Evolutionary conservation across 2,797 vertebrate genomes (phyloP).

Genomic region (Hoplostethus mediterraneus): DNA sequence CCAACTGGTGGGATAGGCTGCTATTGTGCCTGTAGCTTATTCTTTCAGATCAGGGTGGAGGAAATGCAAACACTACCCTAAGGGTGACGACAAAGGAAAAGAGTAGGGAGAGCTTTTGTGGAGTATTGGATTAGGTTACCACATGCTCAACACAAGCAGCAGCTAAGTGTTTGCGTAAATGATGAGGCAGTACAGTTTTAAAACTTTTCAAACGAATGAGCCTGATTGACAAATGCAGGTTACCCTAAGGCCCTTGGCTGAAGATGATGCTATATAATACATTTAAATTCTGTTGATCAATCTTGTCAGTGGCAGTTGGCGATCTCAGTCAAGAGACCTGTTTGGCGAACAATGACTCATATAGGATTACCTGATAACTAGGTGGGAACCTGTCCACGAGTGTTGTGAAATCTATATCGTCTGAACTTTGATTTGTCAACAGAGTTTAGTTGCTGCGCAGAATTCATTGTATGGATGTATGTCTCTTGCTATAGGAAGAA

Average conservation of each 20-base stretch:
- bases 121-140: neutral
- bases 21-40: neutral
- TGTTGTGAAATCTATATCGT: constrained; percentile 12
- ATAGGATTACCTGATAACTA: constrained; percentile 3
- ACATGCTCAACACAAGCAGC: neutral
- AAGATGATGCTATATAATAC: constrained; percentile 11
- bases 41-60: neutral
- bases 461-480: neutral
- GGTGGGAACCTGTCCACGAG: constrained; percentile 13
- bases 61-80: no score
- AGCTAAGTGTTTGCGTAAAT: neutral
- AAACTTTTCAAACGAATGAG: no score
- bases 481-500: neutral
- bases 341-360: constrained; percentile 56
- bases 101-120: no score
- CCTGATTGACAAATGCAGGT: neutral
- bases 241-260: no score
- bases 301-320: neutral
- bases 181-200: neutral
- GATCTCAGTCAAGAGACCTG: constrained; percentile 36
- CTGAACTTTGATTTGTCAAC: constrained; percentile 60
- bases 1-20: neutral
- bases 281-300: constrained; percentile 3
- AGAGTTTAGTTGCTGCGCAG: neutral
- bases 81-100: no score